A percentile compares a stretch with the other conserved stretches of the same genome.
Evolutionary conservation across 2,888 invertebrate genomes (phyloP).

Genomic region (Acanthococcus lagerstroemiae): DNA sequence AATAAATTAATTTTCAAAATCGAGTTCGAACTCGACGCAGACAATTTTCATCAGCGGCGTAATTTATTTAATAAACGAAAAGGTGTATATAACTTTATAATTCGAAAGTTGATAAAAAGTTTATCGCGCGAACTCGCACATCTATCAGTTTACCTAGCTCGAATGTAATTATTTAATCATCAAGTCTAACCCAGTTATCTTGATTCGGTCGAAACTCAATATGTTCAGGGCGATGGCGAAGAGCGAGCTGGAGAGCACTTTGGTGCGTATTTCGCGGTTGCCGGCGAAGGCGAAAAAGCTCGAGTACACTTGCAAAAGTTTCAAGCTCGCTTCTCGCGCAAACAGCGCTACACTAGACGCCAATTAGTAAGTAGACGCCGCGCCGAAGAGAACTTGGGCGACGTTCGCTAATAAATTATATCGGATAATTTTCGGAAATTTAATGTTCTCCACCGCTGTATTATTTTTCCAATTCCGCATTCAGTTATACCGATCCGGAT

Average conservation of each 20-base stretch:
- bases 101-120: slow-evolving; percentile 13
- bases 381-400: neutral
- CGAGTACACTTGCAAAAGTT: neutral
- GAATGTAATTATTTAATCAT: slow-evolving; percentile 21
- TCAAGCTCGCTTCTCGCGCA: neutral
- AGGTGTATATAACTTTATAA: slow-evolving; percentile 4
- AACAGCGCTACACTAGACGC: neutral
- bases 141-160: neutral
- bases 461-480: neutral
- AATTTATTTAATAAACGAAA: neutral
- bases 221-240: neutral
- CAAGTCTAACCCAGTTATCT: slow-evolving; percentile 1
- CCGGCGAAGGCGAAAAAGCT: neutral
- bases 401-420: neutral
- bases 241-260: neutral
- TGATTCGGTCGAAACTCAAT: neutral
- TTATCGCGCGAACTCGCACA: neutral
- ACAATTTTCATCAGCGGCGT: neutral
- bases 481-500: neutral
- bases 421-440: neutral
- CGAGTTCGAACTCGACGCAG: neutral
- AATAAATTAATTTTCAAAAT: neutral
- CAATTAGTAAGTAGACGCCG: neutral
- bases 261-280: too few species aligned
- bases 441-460: neutral